phyloP scores from a whole-genome alignment of 2,797 vertebrate genomes.

The Anguilla marmorata region DNA sequence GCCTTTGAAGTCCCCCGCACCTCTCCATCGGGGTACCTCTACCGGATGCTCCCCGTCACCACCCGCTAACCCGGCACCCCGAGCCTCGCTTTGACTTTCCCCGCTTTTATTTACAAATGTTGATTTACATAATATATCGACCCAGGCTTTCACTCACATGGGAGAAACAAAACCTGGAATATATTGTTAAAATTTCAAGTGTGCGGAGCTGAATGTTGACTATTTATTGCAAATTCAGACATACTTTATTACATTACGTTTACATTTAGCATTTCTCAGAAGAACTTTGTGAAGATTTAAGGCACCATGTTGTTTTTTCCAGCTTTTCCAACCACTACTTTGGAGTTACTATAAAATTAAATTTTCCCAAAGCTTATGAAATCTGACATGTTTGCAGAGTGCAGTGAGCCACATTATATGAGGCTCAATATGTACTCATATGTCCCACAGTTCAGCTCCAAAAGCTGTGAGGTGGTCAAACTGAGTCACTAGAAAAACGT shows the following conservation, averaged over 20 bases:
- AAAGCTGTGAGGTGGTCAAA: no score
- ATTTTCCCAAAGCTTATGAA: background rate
- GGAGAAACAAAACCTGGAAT: background rate
- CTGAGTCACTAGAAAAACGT: no score
- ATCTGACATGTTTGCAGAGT: background rate
- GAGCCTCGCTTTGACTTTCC: constrained; percentile 60
- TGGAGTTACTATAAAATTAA: background rate
- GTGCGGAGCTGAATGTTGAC: background rate
- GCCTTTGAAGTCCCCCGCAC: constrained; percentile 59
- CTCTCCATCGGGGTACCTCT: constrained; percentile 58
- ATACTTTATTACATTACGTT: background rate
- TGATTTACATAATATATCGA: constrained; percentile 60
- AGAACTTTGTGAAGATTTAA: background rate
- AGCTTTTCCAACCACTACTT: background rate
- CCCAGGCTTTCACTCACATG: constrained; percentile 27
- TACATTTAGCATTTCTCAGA: background rate
- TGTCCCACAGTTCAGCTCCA: background rate
- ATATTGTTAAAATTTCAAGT: background rate
- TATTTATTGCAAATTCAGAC: background rate
- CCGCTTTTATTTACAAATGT: constrained; percentile 57
- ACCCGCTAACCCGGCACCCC: constrained; percentile 42
- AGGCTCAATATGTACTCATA: background rate
- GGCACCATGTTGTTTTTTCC: background rate
- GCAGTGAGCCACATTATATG: background rate
- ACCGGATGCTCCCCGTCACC: constrained; percentile 44